Percentiles rank a stretch among this genome's conserved stretches.
Conservation (phyloP, 1,140 invertebrate species). For the Delia radicum region DNA sequence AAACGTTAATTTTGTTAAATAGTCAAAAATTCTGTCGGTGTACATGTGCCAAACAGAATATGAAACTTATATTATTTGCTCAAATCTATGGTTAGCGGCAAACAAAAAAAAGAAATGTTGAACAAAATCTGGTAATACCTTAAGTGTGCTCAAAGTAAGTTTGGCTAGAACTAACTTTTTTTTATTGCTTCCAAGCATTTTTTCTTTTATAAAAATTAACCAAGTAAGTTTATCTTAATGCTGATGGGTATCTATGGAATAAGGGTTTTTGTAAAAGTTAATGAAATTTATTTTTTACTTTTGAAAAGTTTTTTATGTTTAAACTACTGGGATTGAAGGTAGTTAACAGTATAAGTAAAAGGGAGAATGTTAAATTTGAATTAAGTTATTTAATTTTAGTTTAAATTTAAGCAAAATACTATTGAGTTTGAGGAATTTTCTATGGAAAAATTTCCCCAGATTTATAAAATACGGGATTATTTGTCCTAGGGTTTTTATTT, state of each 20-base stretch:
- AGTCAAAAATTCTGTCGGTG: too few species aligned
- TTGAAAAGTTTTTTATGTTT: background rate
- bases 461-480: too few species aligned
- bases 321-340: background rate
- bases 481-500: too few species aligned
- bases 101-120: background rate
- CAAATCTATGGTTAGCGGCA: too few species aligned
- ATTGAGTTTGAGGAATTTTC: too few species aligned
- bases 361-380: too few species aligned
- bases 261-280: background rate
- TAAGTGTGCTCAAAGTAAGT: slow-evolving; percentile 1
- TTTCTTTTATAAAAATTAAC: background rate
- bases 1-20: too few species aligned
- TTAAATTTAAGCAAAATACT: too few species aligned
- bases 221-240: background rate
- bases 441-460: too few species aligned
- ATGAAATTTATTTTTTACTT: background rate
- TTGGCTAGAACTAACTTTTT: background rate
- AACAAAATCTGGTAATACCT: background rate
- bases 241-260: slow-evolving; percentile 1
- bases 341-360: background rate
- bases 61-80: too few species aligned
- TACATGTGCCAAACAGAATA: too few species aligned
- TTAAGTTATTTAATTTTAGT: too few species aligned
- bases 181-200: background rate